Evolutionary conservation across 2,113 vertebrate species (phyloP).

Genomic region (Varanus salvator): DNA sequence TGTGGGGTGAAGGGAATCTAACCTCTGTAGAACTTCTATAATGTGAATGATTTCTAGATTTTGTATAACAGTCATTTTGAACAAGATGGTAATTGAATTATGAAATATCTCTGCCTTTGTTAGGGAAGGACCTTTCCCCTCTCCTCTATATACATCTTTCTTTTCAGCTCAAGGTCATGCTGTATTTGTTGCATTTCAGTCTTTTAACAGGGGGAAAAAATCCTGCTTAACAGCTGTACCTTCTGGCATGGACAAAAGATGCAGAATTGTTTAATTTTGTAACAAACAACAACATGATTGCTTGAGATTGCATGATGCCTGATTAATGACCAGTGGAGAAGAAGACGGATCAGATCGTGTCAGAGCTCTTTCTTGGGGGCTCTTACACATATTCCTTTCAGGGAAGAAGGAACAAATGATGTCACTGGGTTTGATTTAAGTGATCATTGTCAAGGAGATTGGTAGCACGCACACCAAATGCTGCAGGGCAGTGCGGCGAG

Average conservation of each 20-base stretch:
- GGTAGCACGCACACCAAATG: not conserved
- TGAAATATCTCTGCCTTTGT: constrained; percentile 36
- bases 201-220: not conserved
- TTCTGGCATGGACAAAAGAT: constrained; percentile 22
- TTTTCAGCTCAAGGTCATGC: constrained; percentile 42
- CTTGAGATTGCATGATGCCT: not conserved
- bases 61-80: constrained; percentile 36
- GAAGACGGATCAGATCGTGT: not conserved
- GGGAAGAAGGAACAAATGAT: not conserved
- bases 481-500: not conserved
- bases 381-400: not conserved
- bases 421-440: constrained; percentile 3
- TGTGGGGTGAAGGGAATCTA: constrained; percentile 16
- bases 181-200: constrained; percentile 41
- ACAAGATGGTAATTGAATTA: constrained; percentile 45
- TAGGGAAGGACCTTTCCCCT: constrained; percentile 23
- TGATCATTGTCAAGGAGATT: constrained; percentile 17
- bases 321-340: constrained; percentile 17
- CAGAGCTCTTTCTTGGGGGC: not conserved
- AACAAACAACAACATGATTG: constrained; percentile 11
- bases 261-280: constrained; percentile 17
- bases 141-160: constrained; percentile 24
- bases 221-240: constrained; percentile 36
- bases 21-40: constrained; percentile 33
- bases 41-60: constrained; percentile 39